Base-by-base conservation (phyloP, 2,113 vertebrate species). In the Dipodomys stephensi region DNA sequence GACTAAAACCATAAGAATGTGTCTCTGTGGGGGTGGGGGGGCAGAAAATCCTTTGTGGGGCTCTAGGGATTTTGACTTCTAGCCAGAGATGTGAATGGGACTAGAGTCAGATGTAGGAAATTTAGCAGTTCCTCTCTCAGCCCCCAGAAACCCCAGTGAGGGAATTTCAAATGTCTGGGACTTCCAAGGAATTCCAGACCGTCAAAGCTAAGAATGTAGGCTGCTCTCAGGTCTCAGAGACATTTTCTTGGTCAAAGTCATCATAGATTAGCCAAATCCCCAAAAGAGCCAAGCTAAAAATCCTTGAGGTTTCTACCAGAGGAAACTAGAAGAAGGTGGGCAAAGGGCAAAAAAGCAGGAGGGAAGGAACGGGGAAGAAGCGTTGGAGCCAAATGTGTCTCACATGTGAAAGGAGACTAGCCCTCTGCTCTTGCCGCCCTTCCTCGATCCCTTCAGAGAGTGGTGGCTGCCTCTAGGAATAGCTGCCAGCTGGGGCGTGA, bases 81-180 rank as follows among this genome's bases (percentile, higher is more conserved):
- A 96, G 80, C 44, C 1, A 23, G 68, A 67, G 72, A 88, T 57
- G n/a, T 69, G 28, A 68, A 78, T 19, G 57, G 35, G 57, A 96
- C 68, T 67, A 20, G 39, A 95, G 67, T 85, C 74, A 87, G 91
- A 96, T 90, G 88, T 97, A 83, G 91, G 87, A 96, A 90, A 91
- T 94, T 93, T 53, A 77, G 60, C 25, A 91, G 83, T 95, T 95
- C 84, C 84, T 64, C 94, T 91, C 94, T 95, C n/a, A 68, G 93
- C 32, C 74, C 53, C 80, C 69, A 93, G 93, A 93, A 97, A 94
- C 53, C 85, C 94, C 83, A 95, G 95, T 88, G 96, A 96, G 96
- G 94, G 96, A 97, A 96, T 96, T 97, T 97, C 85, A 97, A 96
- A 97, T 30, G 90, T 39, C 73, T 85, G 91, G 91, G 90, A 94